Evolutionary conservation across 2,113 vertebrate genomes (phyloP).

Genomic region (Thunnus thynnus): DNA sequence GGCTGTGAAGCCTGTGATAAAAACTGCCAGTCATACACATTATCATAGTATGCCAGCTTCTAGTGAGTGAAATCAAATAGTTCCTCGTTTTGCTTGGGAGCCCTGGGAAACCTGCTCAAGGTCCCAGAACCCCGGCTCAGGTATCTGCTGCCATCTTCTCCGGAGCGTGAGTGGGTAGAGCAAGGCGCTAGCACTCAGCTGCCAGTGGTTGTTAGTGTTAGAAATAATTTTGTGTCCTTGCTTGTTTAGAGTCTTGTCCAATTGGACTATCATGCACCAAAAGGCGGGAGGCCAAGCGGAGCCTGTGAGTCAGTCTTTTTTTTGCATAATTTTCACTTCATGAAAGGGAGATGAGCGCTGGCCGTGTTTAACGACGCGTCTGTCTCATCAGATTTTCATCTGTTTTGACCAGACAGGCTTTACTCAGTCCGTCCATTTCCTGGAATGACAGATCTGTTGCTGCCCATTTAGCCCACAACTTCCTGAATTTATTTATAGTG

Average conservation of each 20-base stretch:
- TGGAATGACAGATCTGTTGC: not conserved
- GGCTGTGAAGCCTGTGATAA: conserved; percentile 38
- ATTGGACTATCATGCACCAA: not conserved
- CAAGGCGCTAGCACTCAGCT: not conserved
- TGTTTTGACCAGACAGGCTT: not conserved
- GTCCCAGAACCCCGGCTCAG: not conserved
- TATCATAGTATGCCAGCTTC: not conserved
- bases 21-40: conserved; percentile 32
- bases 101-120: not conserved
- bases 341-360: not conserved
- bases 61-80: not conserved
- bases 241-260: not conserved
- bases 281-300: accelerated
- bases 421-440: not conserved
- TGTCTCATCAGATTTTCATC: not conserved
- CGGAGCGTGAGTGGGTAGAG: not conserved
- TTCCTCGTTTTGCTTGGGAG: no score
- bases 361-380: not conserved
- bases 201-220: not conserved
- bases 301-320: not conserved
- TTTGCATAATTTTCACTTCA: not conserved
- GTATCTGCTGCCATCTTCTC: not conserved
- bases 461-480: no score
- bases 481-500: no score
- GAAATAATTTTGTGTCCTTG: accelerated